These are phyloP conservation scores for Carollia perspicillata DNA, from an alignment of 2,113 vertebrate species.

Conservation along the genomic window DNA sequence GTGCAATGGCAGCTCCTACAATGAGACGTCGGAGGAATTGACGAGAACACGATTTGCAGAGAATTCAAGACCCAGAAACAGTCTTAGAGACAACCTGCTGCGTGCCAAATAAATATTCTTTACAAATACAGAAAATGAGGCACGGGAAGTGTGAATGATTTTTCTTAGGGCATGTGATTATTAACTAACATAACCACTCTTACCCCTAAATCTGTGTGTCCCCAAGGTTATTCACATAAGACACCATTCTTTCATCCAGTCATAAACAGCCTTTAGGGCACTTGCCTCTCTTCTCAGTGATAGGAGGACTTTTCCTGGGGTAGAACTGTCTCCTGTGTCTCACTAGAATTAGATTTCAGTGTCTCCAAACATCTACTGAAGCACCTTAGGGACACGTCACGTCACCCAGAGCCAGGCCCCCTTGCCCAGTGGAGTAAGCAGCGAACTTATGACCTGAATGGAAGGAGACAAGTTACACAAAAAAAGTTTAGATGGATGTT, in stretches of 20 bases:
- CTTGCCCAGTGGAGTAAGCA: neutral
- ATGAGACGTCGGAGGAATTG: neutral
- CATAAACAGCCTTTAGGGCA: neutral
- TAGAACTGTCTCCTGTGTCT: neutral
- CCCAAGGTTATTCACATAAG: neutral
- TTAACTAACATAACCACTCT: neutral
- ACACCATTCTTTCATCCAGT: neutral
- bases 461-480: neutral
- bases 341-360: neutral
- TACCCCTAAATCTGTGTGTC: neutral
- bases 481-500: neutral
- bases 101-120: neutral
- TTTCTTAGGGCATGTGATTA: neutral
- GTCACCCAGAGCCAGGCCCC: neutral
- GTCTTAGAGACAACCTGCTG: neutral
- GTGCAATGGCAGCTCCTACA: neutral
- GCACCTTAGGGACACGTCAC: neutral
- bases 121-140: neutral
- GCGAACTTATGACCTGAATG: neutral
- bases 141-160: neutral
- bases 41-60: neutral
- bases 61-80: neutral
- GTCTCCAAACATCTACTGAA: neutral
- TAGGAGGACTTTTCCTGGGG: neutral
- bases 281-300: neutral